Evolutionary conservation across 2,888 invertebrate species (phyloP), one percentile per base, ranked within the genome.

Genomic region (Drosophila subquinaria): DNA sequence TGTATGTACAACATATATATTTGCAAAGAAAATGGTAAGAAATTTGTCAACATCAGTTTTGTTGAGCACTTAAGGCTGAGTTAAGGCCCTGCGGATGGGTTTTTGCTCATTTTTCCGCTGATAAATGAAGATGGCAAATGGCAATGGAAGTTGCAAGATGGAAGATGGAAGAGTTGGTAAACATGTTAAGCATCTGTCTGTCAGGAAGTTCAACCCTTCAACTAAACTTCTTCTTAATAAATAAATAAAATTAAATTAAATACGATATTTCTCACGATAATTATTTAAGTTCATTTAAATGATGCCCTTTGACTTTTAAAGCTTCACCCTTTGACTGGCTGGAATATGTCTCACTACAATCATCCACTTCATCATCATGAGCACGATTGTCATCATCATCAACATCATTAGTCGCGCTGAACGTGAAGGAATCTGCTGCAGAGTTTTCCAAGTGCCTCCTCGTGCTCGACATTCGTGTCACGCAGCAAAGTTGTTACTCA

Each of bases 41-140:
- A 82, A 82, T 82, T 82, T 82, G 82, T 82, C 82, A 82, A 82
- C 82, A 82, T 88, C 89, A 74, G 62, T 61, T 81, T 61, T 51
- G 66, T 43, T 66, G 79, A 71, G 48, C 69, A 64, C 79, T 56
- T 84, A 81, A 88, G 81, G 57, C 73, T 61, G 73, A 48, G 81
- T 43, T 78, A 81, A 77, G 79, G 63, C 79, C 43, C 47, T 72
- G 79, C 57, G 69, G 84, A 83, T 71, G 84, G 69, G 53, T 67
- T 76, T 61, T 48, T 13, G 27, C 27, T 15, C 35, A 11, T 53
- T 36, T 62, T 56, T 47, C 20, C 40, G 53, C 81, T 86, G 87
- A 81, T 70, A 86, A 81, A 81, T 86, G 83, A 83, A 86, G 60
- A 67, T 61, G 61, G 51, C 71, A 71, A 61, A 62, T 61, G 42